phyloP scores from a whole-genome alignment of 2,888 invertebrate genomes.

The Drosophila picticornis region DNA sequence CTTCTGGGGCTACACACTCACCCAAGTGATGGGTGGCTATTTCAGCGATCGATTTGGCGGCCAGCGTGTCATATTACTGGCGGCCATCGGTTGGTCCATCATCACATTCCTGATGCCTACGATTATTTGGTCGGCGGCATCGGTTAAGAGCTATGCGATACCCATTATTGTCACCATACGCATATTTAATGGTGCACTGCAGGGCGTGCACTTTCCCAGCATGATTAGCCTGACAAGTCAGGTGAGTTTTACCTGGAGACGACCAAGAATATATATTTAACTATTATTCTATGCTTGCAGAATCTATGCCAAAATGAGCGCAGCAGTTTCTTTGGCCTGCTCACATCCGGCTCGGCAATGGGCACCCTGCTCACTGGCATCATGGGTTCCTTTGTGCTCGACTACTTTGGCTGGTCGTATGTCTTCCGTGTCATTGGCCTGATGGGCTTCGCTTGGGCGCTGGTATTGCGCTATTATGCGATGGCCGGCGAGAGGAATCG shows the following conservation, averaged over 20 bases:
- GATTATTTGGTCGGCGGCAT: slow-evolving; percentile 85
- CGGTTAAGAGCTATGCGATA: slow-evolving; percentile 85
- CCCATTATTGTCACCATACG: slow-evolving; percentile 87
- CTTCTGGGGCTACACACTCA: slow-evolving; percentile 91
- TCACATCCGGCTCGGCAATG: slow-evolving; percentile 88
- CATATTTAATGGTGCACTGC: slow-evolving; percentile 88
- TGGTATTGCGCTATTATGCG: slow-evolving; percentile 87
- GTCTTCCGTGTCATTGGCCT: slow-evolving; percentile 89
- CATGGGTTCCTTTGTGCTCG: slow-evolving; percentile 88
- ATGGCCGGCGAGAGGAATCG: slow-evolving; percentile 85
- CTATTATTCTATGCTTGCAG: slow-evolving; percentile 60
- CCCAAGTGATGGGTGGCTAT: slow-evolving; percentile 87
- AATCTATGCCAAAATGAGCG: slow-evolving; percentile 88
- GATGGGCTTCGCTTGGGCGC: slow-evolving; percentile 87
- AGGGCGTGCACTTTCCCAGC: slow-evolving; percentile 89
- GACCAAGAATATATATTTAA: neutral
- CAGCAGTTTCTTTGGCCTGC: slow-evolving; percentile 88
- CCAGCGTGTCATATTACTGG: slow-evolving; percentile 88
- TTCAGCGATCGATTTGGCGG: slow-evolving; percentile 88
- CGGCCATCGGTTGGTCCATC: slow-evolving; percentile 87
- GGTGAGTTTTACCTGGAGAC: slow-evolving; percentile 58
- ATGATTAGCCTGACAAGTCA: slow-evolving; percentile 89
- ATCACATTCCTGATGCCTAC: slow-evolving; percentile 87
- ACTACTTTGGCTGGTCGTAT: slow-evolving; percentile 88
- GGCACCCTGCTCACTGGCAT: slow-evolving; percentile 89